phyloP scores from a whole-genome alignment of 2,888 invertebrate genomes.

The Bugulina stolonifera region DNA sequence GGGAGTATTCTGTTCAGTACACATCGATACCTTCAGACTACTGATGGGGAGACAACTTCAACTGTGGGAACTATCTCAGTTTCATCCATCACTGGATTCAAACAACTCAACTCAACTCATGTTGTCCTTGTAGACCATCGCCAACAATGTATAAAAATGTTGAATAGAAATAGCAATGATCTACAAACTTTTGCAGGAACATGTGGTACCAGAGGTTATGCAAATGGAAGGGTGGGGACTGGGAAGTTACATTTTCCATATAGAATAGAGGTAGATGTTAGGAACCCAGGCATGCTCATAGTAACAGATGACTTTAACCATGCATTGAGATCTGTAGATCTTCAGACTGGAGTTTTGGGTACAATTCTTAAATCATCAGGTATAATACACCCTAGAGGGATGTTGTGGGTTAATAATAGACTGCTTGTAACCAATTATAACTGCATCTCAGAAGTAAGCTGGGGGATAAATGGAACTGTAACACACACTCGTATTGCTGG shows the following conservation, averaged over 20 bases:
- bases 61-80: background rate
- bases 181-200: background rate
- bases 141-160: background rate
- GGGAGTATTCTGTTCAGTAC: no score
- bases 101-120: background rate
- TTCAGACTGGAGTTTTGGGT: background rate
- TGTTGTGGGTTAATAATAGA: background rate
- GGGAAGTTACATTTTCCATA: background rate
- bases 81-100: background rate
- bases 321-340: background rate
- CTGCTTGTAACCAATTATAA: background rate
- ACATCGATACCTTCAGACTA: no score
- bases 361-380: background rate
- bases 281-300: background rate
- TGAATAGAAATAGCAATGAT: background rate
- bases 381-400: background rate
- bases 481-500: background rate
- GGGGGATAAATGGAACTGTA: background rate
- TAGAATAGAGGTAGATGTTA: background rate
- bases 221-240: background rate
- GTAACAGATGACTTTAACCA: background rate
- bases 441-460: background rate
- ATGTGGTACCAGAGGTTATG: background rate
- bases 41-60: no score
- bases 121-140: background rate